A percentile compares a stretch with the other conserved stretches of the same genome.
Conservation (phyloP, 2,113 vertebrate genomes). For the Todiramphus chloris region DNA sequence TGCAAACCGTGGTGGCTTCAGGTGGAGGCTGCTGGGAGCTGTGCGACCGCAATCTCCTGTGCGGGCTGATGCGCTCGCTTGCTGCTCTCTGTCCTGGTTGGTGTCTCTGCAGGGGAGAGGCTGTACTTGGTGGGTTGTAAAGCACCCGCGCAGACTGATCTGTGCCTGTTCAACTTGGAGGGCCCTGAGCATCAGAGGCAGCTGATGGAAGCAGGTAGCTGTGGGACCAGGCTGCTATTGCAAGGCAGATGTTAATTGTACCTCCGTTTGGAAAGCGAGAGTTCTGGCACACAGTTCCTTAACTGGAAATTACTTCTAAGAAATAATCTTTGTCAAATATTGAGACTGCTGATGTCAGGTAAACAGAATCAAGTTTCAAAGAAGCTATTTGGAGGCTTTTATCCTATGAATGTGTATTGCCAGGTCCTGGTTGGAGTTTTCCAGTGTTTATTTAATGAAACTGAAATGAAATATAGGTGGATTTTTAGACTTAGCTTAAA, state of each 20-base stretch:
- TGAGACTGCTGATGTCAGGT: constrained; percentile 14
- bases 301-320: background rate
- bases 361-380: constrained; percentile 16
- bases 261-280: background rate
- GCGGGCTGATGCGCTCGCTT: too few species aligned
- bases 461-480: background rate
- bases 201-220: background rate
- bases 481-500: background rate
- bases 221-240: background rate
- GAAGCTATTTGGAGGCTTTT: constrained; percentile 2
- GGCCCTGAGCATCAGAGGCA: background rate
- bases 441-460: background rate
- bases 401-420: background rate
- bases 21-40: background rate
- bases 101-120: background rate
- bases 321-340: constrained; percentile 45
- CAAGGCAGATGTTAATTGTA: background rate
- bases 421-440: background rate
- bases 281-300: background rate
- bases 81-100: background rate
- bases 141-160: fast-evolving
- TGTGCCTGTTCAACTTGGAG: background rate
- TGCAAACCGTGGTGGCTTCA: background rate
- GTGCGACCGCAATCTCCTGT: background rate
- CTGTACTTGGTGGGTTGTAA: too few species aligned